These are phyloP conservation scores for Parasteatoda tepidariorum DNA, from an alignment of 1,140 invertebrate genomes.

Conservation along the genomic window DNA sequence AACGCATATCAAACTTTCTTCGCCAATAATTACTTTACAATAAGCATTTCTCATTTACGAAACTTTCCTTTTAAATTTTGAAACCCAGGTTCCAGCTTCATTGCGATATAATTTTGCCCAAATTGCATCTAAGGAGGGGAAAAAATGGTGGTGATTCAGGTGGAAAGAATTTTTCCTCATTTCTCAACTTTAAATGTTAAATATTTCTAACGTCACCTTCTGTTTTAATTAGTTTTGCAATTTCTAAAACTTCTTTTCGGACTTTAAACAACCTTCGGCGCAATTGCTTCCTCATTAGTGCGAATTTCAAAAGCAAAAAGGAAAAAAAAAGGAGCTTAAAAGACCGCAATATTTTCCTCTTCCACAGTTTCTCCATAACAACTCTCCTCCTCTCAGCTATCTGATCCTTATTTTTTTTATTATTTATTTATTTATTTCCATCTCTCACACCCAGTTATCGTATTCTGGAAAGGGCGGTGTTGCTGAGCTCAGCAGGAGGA, in stretches of 20 bases:
- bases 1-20: no score
- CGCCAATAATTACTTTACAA: no score
- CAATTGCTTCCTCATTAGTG: not conserved
- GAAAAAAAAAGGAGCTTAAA: not conserved
- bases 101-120: no score
- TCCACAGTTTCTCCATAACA: not conserved
- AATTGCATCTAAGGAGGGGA: no score
- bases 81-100: no score
- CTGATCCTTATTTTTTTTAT: not conserved
- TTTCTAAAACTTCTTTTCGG: not conserved
- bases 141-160: no score
- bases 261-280: not conserved
- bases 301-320: not conserved
- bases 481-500: not conserved
- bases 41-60: no score
- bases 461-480: not conserved
- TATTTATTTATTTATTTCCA: not conserved
- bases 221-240: not conserved
- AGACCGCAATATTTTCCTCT: not conserved
- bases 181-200: no score
- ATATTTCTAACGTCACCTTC: no score
- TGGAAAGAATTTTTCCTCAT: no score
- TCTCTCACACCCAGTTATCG: not conserved
- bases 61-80: no score
- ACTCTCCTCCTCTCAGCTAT: not conserved